Evolutionary conservation across 2,113 vertebrate species (phyloP).

Genomic region (Pseudopodoces humilis): DNA sequence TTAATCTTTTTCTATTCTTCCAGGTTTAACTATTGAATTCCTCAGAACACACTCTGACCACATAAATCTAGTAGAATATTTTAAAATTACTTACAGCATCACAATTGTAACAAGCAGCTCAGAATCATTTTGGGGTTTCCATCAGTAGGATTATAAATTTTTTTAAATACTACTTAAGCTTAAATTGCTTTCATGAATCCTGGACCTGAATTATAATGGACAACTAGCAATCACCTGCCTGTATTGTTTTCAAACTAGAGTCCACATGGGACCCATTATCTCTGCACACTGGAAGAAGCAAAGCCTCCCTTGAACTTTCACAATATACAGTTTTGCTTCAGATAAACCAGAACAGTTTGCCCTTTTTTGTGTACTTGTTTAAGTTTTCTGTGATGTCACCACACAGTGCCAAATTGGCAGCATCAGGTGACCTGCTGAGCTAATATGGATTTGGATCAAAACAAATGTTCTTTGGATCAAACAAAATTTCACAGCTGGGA

Average conservation of each 20-base stretch:
- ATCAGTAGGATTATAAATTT: background rate
- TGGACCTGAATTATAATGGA: background rate
- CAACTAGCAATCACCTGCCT: background rate
- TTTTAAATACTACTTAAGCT: background rate
- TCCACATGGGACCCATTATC: background rate
- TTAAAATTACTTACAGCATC: background rate
- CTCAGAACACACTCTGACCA: background rate
- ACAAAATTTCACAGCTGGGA: background rate
- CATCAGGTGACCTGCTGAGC: background rate
- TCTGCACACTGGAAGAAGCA: background rate
- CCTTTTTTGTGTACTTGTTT: background rate
- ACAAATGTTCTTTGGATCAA: background rate
- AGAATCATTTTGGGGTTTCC: background rate
- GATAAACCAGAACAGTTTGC: background rate
- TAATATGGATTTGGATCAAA: background rate
- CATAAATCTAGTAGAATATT: background rate
- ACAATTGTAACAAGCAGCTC: background rate
- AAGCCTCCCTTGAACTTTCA: background rate
- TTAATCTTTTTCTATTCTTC: background rate
- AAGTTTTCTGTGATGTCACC: background rate
- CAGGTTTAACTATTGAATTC: background rate
- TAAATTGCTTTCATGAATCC: background rate
- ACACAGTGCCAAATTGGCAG: background rate
- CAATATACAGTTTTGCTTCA: background rate
- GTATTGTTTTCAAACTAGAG: background rate